Evolutionary conservation across 2,888 invertebrate species (phyloP).

Genomic region (Erpobdella octoculata): DNA sequence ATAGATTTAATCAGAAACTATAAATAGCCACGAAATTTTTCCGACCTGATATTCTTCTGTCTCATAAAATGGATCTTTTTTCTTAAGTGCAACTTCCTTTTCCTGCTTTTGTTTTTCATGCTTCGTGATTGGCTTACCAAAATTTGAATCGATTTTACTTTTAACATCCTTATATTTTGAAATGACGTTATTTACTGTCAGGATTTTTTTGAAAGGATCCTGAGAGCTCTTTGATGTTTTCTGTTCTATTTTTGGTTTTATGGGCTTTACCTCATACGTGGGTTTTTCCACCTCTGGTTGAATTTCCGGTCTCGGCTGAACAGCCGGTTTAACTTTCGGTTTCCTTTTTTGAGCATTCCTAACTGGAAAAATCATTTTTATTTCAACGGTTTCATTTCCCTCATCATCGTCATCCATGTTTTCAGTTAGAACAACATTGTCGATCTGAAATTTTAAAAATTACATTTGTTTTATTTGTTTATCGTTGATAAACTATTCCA

Average conservation of each 20-base stretch:
- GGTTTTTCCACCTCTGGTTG: not conserved
- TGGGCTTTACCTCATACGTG: not conserved
- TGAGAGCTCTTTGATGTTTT: not conserved
- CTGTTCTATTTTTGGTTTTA: not conserved
- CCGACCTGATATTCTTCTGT: conserved; percentile 46
- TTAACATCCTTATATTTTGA: conserved; percentile 4
- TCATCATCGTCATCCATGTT: no score
- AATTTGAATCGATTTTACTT: not conserved
- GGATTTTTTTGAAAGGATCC: not conserved
- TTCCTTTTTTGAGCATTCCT: not conserved
- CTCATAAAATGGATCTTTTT: conserved; percentile 49
- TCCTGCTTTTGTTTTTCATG: conserved; percentile 37
- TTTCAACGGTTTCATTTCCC: not conserved
- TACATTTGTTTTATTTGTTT: no score
- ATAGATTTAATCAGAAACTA: not conserved
- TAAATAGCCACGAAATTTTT: not conserved
- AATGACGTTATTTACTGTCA: not conserved
- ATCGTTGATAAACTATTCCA: no score
- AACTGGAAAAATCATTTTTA: not conserved
- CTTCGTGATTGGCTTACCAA: conserved; percentile 31
- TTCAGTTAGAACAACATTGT: no score
- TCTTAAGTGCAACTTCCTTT: conserved; percentile 29
- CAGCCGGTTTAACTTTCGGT: not conserved
- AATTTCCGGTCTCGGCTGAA: not conserved
- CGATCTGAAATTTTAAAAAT: no score